Base-by-base conservation (phyloP, 2,888 invertebrate genomes). In the Spialia ferax region DNA sequence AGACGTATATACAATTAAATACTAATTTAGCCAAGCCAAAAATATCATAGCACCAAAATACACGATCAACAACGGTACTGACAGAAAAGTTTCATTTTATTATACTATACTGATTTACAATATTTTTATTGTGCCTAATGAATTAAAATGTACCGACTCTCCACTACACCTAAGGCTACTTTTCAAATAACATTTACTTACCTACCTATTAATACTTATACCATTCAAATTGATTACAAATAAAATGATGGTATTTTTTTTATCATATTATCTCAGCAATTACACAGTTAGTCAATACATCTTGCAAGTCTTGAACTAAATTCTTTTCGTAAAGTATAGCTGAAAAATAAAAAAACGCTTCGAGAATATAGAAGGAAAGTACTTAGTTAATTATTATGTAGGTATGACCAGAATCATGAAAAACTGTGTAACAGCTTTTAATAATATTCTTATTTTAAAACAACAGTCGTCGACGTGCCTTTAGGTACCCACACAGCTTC, bases 21-120 rank as follows among this genome's bases (percentile, higher is more conserved):
- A 83, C 88, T 91, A 91, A 81, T 86, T 91, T 89, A 92, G 92
- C 91, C 88, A 91, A 92, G 92, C 92, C 91, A 88, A 92, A 91
- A 87, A 83, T 77, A 88, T 87, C 79, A 83, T 92, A 93, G 93
- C 93, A 93, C 93, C 93, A 88, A 92, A 91, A 89, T 82, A 86
- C 84, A 82, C 87, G 84, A 85, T 76, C 76, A 84, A 86, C 79
- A 82, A 77, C 63, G 75, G 87, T 87, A 88, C 82, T 81, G 91
- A 92, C 79, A 92, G 93, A 93, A 92, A 93, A 93, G 91, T 93
- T 93, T 91, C 93, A 57, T 42, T 18, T 69, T 67, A 69, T 56
- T 45, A 23, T 13, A 13, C 11, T n/a, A 23, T 52, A 60, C 15
- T 29, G 23, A 38, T 22, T 38, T 32, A 7, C 26, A 26, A 29